These are phyloP conservation scores for Osmerus eperlanus DNA, from an alignment of 2,113 vertebrate genomes.

Conservation along the genomic window DNA sequence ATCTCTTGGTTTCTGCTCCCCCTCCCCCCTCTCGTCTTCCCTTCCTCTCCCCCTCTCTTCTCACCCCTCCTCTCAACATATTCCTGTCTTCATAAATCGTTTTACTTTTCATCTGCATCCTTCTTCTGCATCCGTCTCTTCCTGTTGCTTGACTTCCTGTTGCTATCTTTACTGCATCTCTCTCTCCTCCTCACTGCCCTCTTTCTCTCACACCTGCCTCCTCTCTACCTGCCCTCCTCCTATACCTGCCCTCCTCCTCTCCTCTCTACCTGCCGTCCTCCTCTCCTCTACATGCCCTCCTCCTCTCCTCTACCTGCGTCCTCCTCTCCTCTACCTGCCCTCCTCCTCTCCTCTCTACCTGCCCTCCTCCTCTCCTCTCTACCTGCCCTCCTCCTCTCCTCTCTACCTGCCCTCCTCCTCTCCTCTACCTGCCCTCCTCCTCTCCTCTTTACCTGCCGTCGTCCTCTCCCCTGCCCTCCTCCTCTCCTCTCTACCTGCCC, in stretches of 20 bases:
- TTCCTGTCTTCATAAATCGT: not conserved
- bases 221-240: slow-evolving; percentile 5
- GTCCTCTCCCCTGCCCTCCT: not conserved
- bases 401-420: not conserved
- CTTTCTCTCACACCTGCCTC: slow-evolving; percentile 9
- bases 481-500: not conserved
- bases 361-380: not conserved
- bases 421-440: not conserved
- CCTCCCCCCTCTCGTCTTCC: not conserved
- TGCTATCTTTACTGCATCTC: too few species aligned
- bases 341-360: not conserved
- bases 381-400: slow-evolving; percentile 3
- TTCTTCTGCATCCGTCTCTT: not conserved
- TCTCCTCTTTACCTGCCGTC: not conserved
- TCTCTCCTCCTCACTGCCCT: not conserved
- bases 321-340: not conserved
- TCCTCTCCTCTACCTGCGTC: not conserved
- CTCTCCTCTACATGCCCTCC: not conserved
- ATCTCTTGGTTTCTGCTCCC: slow-evolving; percentile 9
- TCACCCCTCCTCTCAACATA: not conserved
- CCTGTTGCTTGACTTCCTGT: too few species aligned
- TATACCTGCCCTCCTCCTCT: not conserved
- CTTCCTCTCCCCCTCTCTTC: not conserved
- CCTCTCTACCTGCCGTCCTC: not conserved
- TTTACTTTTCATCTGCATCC: not conserved